These are phyloP conservation scores for Euproctis similis DNA, from an alignment of 2,888 invertebrate genomes.

Conservation along the genomic window DNA sequence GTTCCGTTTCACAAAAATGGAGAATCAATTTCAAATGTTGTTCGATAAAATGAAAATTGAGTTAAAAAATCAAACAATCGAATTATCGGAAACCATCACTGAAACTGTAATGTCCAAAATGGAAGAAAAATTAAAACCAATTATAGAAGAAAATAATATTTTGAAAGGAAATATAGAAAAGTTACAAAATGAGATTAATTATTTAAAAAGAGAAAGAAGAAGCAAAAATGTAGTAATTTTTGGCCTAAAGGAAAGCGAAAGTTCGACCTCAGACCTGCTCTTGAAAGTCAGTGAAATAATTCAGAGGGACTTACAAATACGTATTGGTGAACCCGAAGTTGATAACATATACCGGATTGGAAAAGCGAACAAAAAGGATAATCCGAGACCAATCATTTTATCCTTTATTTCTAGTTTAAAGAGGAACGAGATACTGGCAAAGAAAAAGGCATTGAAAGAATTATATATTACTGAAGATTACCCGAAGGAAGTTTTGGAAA, in stretches of 20 bases:
- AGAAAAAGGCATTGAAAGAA: constrained; percentile 10
- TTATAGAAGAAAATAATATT: background rate
- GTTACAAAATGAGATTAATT: background rate
- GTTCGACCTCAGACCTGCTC: background rate
- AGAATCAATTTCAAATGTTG: background rate
- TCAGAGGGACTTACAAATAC: constrained; percentile 1
- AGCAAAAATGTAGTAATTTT: background rate
- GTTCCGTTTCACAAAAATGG: no score
- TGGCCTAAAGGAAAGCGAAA: background rate
- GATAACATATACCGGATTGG: constrained; percentile 1
- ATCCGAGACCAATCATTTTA: constrained; percentile 1
- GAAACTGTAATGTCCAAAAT: background rate
- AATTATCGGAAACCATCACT: background rate
- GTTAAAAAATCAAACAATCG: background rate
- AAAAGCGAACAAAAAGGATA: constrained; percentile 1
- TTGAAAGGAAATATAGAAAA: constrained; percentile 1
- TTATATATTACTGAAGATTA: constrained; percentile 16
- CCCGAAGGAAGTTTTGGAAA: constrained; percentile 13
- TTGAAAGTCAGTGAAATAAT: constrained; percentile 1
- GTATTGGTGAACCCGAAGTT: constrained; percentile 1
- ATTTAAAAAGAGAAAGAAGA: constrained; percentile 1
- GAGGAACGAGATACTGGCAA: background rate
- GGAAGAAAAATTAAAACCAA: background rate
- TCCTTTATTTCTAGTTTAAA: background rate
- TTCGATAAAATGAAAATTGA: constrained; percentile 1